Evolutionary conservation across 2,113 vertebrate species (phyloP), one percentile per base, ranked within the genome.

Genomic region (Apteryx mantelli): DNA sequence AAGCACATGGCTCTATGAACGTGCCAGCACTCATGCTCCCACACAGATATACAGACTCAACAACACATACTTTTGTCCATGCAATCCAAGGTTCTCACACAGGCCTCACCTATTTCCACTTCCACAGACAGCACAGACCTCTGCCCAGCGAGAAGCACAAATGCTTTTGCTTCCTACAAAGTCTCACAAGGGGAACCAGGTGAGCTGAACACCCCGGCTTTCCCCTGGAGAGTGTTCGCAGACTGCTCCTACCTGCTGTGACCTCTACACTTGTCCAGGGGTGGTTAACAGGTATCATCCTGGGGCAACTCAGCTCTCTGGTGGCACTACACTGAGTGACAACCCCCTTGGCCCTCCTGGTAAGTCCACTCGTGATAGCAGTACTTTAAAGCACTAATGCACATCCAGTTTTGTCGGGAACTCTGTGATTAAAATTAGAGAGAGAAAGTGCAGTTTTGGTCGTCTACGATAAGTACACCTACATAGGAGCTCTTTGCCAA

Each of bases 171-270:
- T 85, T n/a, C 61, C 65, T 56, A 36, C 0, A 1, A 79, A 82
- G 52, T 18, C 20, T 58, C 26, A 13, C 8, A 73, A 22, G 50
- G 40, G 63, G 78, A 71, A 76, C 36, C 19, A 66, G 12, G 36
- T 15, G 10, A 82, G 36, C 5, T 44, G 32, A 28, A 46, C 34
- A 24, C 8, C 14, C 19, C 75, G 32, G 36, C 6, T 20, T 30
- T 5, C 3, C 19, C 7, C 13, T 5, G 1, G 1, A 2, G 8
- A 16, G 15, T 1, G 0, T 55, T 50, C 17, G 24, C 4, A 9
- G 42, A 8, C 30, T 18, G 19, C 3, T 60, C 18, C 30, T 60
- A 4, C 25, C 12, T 9, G 16, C 55, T 60, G 30, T 60, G 56
- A 32, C 30, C 56, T 48, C 58, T 21, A 32, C 16, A 48, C 65